These are phyloP conservation scores for Biston betularia DNA, from an alignment of 2,888 invertebrate genomes.

Conservation along the genomic window DNA sequence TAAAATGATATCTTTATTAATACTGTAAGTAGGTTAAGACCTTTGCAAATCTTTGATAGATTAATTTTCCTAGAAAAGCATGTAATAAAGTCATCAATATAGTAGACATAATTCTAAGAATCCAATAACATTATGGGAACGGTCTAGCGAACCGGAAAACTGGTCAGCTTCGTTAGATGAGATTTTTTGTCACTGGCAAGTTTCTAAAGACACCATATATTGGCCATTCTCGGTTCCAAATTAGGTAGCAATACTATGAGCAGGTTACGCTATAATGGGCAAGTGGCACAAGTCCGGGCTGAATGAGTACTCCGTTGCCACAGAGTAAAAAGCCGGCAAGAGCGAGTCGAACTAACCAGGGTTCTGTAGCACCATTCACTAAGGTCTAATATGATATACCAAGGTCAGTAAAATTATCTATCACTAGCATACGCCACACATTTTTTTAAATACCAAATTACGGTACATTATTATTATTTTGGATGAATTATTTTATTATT, in stretches of 20 bases:
- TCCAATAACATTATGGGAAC: constrained; percentile 9
- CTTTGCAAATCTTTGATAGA: background rate
- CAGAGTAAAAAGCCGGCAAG: background rate
- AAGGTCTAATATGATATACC: too few relatives aligned
- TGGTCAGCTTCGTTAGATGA: constrained; percentile 16
- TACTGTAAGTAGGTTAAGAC: background rate
- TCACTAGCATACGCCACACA: too few relatives aligned
- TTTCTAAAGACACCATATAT: constrained; percentile 19
- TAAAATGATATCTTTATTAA: too few relatives aligned
- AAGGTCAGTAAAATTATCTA: too few relatives aligned
- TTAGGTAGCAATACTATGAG: constrained; percentile 18
- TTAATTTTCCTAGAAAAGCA: background rate
- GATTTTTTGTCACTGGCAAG: constrained; percentile 17
- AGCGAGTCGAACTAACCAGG: too few relatives aligned
- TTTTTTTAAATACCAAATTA: too few relatives aligned
- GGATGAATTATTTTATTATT: too few relatives aligned
- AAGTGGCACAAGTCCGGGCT: constrained; percentile 25
- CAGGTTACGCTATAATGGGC: constrained; percentile 11
- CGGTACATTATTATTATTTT: too few relatives aligned
- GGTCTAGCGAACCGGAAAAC: constrained; percentile 13
- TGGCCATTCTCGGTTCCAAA: constrained; percentile 19
- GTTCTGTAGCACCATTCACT: too few relatives aligned
- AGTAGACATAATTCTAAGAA: constrained; percentile 7
- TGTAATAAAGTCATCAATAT: constrained; percentile 13
- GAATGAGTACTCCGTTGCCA: constrained; percentile 10